Conservation (phyloP, 2,113 vertebrate genomes). For the Paramisgurnus dabryanus region DNA sequence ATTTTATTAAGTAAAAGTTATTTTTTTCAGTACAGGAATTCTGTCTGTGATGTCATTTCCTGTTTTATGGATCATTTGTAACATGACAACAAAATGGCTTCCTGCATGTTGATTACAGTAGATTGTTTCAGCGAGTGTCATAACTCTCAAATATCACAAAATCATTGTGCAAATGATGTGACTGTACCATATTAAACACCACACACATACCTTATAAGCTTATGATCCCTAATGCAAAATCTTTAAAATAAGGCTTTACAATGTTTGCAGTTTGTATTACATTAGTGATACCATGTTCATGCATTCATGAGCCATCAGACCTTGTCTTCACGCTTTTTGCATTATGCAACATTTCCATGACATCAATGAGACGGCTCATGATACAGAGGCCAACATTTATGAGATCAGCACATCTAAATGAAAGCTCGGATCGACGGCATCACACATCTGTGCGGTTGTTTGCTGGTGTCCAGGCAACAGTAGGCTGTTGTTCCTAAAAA, state of each 20-base stretch:
- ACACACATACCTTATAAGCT: background rate
- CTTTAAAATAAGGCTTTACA: background rate
- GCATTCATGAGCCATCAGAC: slow-evolving; percentile 33
- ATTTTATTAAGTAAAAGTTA: too few relatives aligned
- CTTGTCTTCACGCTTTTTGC: slow-evolving; percentile 4
- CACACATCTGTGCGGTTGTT: slow-evolving; percentile 54
- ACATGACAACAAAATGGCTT: too few relatives aligned
- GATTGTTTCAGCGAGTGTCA: too few relatives aligned
- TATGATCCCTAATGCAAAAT: background rate
- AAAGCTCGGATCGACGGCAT: slow-evolving; percentile 36
- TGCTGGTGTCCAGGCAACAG: slow-evolving; percentile 52
- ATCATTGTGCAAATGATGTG: background rate
- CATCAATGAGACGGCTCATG: slow-evolving; percentile 28
- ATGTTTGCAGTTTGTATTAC: slow-evolving; percentile 43
- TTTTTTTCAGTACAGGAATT: too few relatives aligned
- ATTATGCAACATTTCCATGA: slow-evolving; percentile 53
- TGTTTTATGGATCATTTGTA: too few relatives aligned
- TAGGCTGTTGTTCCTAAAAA: slow-evolving; percentile 39
- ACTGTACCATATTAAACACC: background rate
- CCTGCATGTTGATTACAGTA: too few relatives aligned
- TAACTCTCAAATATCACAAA: too few relatives aligned
- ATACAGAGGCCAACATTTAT: slow-evolving; percentile 39
- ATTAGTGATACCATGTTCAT: slow-evolving; percentile 46
- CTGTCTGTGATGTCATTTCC: too few relatives aligned
- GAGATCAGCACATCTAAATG: slow-evolving; percentile 33